These are phyloP conservation scores for Leiothrix lutea DNA, from an alignment of 2,113 vertebrate species.

Conservation along the genomic window DNA sequence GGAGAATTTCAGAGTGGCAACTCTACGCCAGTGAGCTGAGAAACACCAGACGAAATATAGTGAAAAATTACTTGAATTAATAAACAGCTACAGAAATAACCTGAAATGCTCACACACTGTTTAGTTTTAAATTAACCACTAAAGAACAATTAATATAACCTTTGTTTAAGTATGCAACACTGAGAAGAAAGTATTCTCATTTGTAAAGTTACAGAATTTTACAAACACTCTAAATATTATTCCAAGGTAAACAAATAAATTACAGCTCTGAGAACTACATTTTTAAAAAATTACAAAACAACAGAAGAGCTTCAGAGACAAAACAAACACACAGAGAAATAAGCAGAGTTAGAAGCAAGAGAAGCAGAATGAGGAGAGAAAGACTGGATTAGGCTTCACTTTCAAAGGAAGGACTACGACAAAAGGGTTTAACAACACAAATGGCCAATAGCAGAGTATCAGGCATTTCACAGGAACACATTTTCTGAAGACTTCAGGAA, in stretches of 20 bases:
- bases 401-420: background rate
- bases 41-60: background rate
- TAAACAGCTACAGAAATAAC: conserved; percentile 3
- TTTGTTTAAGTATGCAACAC: background rate
- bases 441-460: background rate
- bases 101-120: background rate
- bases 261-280: background rate
- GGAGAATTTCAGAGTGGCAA: conserved; percentile 4
- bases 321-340: background rate
- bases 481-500: background rate
- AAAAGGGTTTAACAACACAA: background rate
- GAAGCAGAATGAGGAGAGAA: background rate
- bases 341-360: background rate
- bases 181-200: background rate
- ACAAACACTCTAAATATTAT: background rate
- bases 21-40: background rate
- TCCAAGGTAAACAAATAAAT: background rate
- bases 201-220: background rate
- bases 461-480: background rate
- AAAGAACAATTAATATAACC: background rate
- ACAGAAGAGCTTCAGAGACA: background rate
- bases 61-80: background rate
- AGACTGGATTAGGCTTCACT: background rate
- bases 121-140: background rate
- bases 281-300: background rate